Conservation (phyloP, 2,888 invertebrate genomes). For the Ophion ellenae region DNA sequence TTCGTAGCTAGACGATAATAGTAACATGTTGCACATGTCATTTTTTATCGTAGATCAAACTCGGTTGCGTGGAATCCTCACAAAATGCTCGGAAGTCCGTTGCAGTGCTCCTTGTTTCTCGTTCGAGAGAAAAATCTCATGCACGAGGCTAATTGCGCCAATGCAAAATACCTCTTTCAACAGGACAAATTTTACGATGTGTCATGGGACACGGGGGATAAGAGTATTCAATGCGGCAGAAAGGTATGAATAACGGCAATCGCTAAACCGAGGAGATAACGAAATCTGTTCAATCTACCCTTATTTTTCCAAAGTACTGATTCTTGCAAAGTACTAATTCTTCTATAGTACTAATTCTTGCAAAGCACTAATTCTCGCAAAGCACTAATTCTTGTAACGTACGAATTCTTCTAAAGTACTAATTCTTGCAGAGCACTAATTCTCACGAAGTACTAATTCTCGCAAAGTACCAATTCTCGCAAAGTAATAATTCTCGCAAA, state of each 20-base stretch:
- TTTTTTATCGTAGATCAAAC: conserved; percentile 86
- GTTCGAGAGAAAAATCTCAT: conserved; percentile 86
- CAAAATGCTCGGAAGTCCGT: conserved; percentile 92
- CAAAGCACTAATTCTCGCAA: too few relatives aligned
- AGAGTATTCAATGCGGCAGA: conserved; percentile 96
- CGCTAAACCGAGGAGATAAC: not conserved
- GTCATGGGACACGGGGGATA: conserved; percentile 92
- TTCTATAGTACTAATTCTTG: too few relatives aligned
- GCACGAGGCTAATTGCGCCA: conserved; percentile 88
- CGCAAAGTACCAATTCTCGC: too few relatives aligned
- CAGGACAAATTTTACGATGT: conserved; percentile 94
- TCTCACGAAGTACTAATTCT: too few relatives aligned
- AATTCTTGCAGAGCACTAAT: too few relatives aligned
- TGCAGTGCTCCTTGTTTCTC: conserved; percentile 91
- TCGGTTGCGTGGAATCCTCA: conserved; percentile 95
- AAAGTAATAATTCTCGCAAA: too few relatives aligned
- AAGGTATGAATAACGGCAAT: conserved; percentile 85
- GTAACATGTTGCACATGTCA: not conserved
- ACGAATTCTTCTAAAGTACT: too few relatives aligned
- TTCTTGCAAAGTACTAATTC: too few relatives aligned
- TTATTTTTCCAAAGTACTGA: too few relatives aligned
- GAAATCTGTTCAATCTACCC: not conserved
- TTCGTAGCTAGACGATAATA: not conserved
- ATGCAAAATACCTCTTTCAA: conserved; percentile 92
- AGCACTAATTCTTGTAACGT: too few relatives aligned